These are phyloP conservation scores for Plutella xylostella DNA, from an alignment of 2,888 invertebrate genomes.

Conservation along the genomic window DNA sequence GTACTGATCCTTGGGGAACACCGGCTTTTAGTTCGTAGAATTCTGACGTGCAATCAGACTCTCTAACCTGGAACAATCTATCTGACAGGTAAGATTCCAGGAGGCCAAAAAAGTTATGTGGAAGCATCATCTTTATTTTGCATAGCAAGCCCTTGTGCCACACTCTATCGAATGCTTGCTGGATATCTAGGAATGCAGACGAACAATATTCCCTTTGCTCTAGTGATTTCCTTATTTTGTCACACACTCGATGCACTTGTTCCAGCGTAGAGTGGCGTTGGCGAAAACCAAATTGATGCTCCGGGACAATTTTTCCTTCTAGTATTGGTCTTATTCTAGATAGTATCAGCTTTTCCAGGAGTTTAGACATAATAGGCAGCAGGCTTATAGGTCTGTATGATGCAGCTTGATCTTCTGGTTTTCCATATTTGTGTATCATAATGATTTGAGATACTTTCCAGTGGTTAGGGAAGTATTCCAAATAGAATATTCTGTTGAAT, in stretches of 20 bases:
- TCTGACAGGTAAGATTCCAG: conserved; percentile 7
- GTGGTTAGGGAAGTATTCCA: background rate
- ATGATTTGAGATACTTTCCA: conserved; percentile 6
- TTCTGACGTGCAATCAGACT: background rate
- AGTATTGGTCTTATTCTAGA: conserved; percentile 12
- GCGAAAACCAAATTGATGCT: conserved; percentile 14
- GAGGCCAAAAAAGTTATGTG: conserved; percentile 1
- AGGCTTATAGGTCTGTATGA: conserved; percentile 5
- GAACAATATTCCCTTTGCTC: conserved; percentile 19
- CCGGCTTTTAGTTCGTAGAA: conserved; percentile 7
- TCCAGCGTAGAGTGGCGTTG: conserved; percentile 15
- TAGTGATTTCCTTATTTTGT: conserved; percentile 12
- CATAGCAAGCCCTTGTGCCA: conserved; percentile 19
- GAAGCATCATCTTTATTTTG: conserved; percentile 16
- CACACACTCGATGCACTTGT: conserved; percentile 17
- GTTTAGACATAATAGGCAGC: conserved; percentile 3
- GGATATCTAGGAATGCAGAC: conserved; percentile 18
- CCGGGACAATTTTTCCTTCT: conserved; percentile 3
- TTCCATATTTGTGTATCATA: conserved; percentile 3
- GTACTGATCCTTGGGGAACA: conserved; percentile 5
- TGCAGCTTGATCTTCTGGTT: background rate
- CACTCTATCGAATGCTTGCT: conserved; percentile 22
- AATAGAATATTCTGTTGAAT: background rate
- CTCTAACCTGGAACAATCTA: conserved; percentile 6
- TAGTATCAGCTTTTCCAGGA: conserved; percentile 6